These are phyloP conservation scores for Digitonthophagus gazella DNA, from an alignment of 2,888 invertebrate genomes.

Conservation along the genomic window DNA sequence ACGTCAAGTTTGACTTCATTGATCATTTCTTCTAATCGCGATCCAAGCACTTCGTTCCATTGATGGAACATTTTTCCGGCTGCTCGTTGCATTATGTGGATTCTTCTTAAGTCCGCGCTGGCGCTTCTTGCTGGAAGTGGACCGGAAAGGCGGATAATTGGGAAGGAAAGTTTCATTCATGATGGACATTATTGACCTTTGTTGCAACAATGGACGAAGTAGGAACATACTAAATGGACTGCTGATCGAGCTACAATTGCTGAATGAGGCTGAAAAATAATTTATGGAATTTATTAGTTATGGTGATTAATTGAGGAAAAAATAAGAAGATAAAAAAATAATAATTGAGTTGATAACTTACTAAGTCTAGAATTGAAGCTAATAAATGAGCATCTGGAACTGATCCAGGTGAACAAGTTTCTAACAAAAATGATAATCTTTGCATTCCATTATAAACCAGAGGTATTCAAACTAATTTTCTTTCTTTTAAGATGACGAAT, in stretches of 20 bases:
- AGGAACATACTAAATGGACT: constrained; percentile 89
- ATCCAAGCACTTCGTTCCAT: constrained; percentile 91
- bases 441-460: constrained; percentile 86
- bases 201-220: constrained; percentile 96
- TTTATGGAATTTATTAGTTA: constrained; percentile 3
- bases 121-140: constrained; percentile 55
- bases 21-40: constrained; percentile 87
- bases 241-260: constrained; percentile 92
- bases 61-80: constrained; percentile 98
- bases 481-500: constrained; percentile 83
- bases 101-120: constrained; percentile 52
- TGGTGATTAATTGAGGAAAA: no score
- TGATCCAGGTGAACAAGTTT: constrained; percentile 93
- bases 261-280: constrained; percentile 72
- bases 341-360: constrained; percentile 49
- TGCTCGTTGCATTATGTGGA: constrained; percentile 76
- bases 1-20: constrained; percentile 75
- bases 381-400: constrained; percentile 96
- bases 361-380: constrained; percentile 91
- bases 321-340: no score
- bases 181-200: constrained; percentile 98
- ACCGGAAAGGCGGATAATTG: constrained; percentile 71
- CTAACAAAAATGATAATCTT: constrained; percentile 87
- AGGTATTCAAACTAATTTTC: constrained; percentile 76
- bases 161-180: constrained; percentile 90